Conservation (phyloP, 2,888 invertebrate species). For the Timema cristinae region DNA sequence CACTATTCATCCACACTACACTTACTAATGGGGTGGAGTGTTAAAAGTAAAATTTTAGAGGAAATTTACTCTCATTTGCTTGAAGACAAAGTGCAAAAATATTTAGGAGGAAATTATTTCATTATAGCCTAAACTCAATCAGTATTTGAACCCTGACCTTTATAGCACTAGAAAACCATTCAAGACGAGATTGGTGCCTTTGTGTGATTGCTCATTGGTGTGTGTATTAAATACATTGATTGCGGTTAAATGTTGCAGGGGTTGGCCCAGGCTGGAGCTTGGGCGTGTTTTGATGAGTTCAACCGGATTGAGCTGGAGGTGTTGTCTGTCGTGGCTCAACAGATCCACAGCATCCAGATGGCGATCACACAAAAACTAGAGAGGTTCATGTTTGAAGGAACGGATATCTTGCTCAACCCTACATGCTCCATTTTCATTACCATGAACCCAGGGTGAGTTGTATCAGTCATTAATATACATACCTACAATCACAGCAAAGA, state of each 20-base stretch:
- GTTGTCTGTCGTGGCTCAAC: conserved; percentile 89
- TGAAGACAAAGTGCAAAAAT: too few species aligned
- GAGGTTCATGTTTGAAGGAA: conserved; percentile 86
- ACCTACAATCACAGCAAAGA: background rate
- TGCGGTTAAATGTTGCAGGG: conserved; percentile 52
- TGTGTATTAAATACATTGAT: too few species aligned
- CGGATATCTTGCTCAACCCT: conserved; percentile 81
- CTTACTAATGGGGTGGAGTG: too few species aligned
- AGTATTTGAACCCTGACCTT: too few species aligned
- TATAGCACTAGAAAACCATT: too few species aligned
- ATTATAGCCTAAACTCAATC: too few species aligned
- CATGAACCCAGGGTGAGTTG: conserved; percentile 80
- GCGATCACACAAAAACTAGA: conserved; percentile 75
- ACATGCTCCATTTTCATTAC: conserved; percentile 89
- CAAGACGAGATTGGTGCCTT: too few species aligned
- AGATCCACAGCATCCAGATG: conserved; percentile 86
- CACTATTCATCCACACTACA: too few species aligned
- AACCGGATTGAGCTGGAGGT: conserved; percentile 91
- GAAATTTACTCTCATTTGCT: too few species aligned
- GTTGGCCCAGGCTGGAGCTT: conserved; percentile 84
- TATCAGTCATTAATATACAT: background rate
- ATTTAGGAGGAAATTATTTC: too few species aligned
- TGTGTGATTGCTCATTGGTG: too few species aligned
- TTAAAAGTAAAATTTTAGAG: too few species aligned
- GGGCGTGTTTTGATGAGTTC: conserved; percentile 95